Percentiles rank a stretch among this genome's conserved stretches.
Evolutionary conservation across 2,113 vertebrate genomes (phyloP).

Genomic region (Gopherus evgoodei): DNA sequence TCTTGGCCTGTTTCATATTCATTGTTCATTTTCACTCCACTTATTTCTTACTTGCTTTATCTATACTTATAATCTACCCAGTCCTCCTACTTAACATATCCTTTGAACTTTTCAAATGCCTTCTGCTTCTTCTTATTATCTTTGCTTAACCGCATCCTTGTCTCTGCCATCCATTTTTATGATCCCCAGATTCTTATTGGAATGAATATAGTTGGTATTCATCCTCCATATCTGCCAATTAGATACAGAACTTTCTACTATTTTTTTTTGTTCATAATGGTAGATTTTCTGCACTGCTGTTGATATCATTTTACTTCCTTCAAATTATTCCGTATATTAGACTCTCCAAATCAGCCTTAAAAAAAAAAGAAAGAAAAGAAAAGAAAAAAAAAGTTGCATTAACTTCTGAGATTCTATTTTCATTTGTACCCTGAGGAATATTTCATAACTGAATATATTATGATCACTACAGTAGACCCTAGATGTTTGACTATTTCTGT

Average conservation of each 20-base stretch:
- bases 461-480: conserved; percentile 52
- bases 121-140: conserved; percentile 61
- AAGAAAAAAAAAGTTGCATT: conserved; percentile 21
- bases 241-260: conserved; percentile 55
- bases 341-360: conserved; percentile 47
- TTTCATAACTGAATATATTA: conserved; percentile 76
- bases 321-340: conserved; percentile 69
- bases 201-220: conserved; percentile 49
- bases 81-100: conserved; percentile 57
- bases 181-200: conserved; percentile 37
- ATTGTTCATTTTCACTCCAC: conserved; percentile 57
- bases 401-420: conserved; percentile 71
- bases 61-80: conserved; percentile 50
- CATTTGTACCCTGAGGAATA: conserved; percentile 47
- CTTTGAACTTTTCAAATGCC: conserved; percentile 71
- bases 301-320: conserved; percentile 63
- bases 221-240: conserved; percentile 65
- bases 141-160: conserved; percentile 46
- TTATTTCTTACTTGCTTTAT: conserved; percentile 66
- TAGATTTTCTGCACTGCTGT: conserved; percentile 60
- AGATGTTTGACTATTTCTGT: conserved; percentile 44
- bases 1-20: conserved; percentile 58
- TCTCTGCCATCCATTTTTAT: conserved; percentile 45
- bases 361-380: neutral
- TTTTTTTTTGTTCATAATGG: conserved; percentile 15